A percentile compares a stretch with the other conserved stretches of the same genome.
phyloP scores from a whole-genome alignment of 2,113 vertebrate genomes.

The Corvus cornix region DNA sequence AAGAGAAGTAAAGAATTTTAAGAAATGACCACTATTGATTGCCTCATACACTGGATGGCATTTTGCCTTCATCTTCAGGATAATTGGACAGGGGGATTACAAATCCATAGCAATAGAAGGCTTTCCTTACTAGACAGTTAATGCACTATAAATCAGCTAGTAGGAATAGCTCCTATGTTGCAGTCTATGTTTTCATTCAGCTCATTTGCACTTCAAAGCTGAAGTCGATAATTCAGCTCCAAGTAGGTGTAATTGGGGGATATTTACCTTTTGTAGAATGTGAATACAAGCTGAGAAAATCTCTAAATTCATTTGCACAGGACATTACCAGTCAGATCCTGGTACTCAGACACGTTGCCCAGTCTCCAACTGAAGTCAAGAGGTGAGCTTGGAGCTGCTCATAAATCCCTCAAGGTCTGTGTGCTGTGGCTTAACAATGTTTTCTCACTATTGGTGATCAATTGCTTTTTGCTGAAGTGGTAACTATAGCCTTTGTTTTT shows the following conservation, averaged over 20 bases:
- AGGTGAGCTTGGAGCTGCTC: background rate
- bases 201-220: conserved; percentile 81
- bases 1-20: conserved; percentile 61
- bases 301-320: conserved; percentile 73
- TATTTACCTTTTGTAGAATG: conserved; percentile 73
- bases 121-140: conserved; percentile 68
- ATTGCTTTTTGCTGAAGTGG: conserved; percentile 50
- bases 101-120: conserved; percentile 66
- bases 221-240: conserved; percentile 74
- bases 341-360: background rate
- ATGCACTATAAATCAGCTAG: conserved; percentile 67
- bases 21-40: conserved; percentile 68
- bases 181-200: conserved; percentile 72
- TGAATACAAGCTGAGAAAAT: conserved; percentile 73
- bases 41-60: conserved; percentile 27
- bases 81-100: conserved; percentile 60
- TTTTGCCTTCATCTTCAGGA: conserved; percentile 69
- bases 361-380: conserved; percentile 32
- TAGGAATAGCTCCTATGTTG: conserved; percentile 63
- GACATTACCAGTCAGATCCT: conserved; percentile 36
- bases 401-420: conserved; percentile 38
- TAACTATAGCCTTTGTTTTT: background rate
- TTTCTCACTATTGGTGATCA: conserved; percentile 54
- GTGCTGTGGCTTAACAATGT: conserved; percentile 16
- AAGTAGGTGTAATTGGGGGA: conserved; percentile 71